Percentiles rank a stretch among this genome's conserved stretches.
phyloP scores from a whole-genome alignment of 2,888 invertebrate species.

The Cosmia pyralina region DNA sequence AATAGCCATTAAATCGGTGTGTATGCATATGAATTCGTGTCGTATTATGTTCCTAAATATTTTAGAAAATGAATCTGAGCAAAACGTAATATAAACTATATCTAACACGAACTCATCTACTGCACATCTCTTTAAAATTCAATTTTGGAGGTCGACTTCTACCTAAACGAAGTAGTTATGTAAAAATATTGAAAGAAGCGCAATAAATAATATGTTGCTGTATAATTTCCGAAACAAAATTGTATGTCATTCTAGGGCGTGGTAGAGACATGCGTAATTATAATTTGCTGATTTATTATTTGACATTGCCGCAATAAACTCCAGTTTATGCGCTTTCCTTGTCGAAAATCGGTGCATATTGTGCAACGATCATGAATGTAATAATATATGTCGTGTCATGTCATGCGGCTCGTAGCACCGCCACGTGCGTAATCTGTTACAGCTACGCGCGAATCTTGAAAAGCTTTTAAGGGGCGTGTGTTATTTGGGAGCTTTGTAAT shows the following conservation, averaged over 20 bases:
- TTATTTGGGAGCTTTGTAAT: constrained; percentile 85
- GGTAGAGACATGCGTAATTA: constrained; percentile 82
- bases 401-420: constrained; percentile 70
- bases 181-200: constrained; percentile 80
- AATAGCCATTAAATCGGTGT: constrained; percentile 35
- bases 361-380: constrained; percentile 76
- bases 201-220: constrained; percentile 84
- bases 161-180: constrained; percentile 74
- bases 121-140: constrained; percentile 72
- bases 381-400: constrained; percentile 58
- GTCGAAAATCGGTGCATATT: constrained; percentile 84
- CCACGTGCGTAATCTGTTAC: constrained; percentile 79
- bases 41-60: constrained; percentile 21
- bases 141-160: constrained; percentile 80
- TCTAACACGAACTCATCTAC: constrained; percentile 47
- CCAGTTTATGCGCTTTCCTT: constrained; percentile 77
- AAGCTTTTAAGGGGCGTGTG: constrained; percentile 85
- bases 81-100: constrained; percentile 21
- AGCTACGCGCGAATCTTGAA: constrained; percentile 78
- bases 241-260: constrained; percentile 85
- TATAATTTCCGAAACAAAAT: constrained; percentile 86
- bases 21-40: constrained; percentile 26
- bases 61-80: constrained; percentile 18
- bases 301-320: constrained; percentile 76
- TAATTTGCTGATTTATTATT: constrained; percentile 86